Conservation (phyloP, 1,140 invertebrate genomes). For the Penaeus japonicus region DNA sequence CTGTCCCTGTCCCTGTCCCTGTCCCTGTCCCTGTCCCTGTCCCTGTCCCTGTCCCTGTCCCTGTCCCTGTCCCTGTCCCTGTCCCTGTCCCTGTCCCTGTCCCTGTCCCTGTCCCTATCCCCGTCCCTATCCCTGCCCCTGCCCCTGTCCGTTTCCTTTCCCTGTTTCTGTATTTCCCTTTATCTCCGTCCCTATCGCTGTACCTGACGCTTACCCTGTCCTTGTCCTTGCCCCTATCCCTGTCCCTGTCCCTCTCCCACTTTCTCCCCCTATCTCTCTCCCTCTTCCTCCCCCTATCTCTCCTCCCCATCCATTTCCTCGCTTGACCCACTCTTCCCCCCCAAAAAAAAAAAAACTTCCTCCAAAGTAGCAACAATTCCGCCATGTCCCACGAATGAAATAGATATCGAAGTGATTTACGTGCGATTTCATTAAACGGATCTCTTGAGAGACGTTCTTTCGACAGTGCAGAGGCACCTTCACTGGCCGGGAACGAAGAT, state of each 20-base stretch:
- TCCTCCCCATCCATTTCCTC: neutral
- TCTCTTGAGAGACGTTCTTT: no score
- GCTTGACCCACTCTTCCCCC: neutral
- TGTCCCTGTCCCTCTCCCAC: neutral
- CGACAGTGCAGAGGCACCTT: no score
- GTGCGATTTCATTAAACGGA: no score
- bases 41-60: no score
- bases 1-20: neutral
- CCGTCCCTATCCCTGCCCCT: neutral
- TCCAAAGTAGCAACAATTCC: no score
- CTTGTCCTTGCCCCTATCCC: neutral
- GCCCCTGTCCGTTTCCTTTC: neutral
- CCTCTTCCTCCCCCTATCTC: neutral
- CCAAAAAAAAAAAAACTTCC: neutral
- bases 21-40: no score
- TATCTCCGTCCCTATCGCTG: neutral
- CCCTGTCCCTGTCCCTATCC: neutral
- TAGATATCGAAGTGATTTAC: no score
- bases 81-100: neutral
- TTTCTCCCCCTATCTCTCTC: neutral
- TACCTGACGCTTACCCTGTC: no score
- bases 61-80: no score
- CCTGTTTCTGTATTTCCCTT: neutral
- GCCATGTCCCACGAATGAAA: no score
- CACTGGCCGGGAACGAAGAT: no score